Percentiles rank a stretch among this genome's conserved stretches.
phyloP scores from a whole-genome alignment of 2,113 vertebrate species.

The Gymnocephalus cernua region DNA sequence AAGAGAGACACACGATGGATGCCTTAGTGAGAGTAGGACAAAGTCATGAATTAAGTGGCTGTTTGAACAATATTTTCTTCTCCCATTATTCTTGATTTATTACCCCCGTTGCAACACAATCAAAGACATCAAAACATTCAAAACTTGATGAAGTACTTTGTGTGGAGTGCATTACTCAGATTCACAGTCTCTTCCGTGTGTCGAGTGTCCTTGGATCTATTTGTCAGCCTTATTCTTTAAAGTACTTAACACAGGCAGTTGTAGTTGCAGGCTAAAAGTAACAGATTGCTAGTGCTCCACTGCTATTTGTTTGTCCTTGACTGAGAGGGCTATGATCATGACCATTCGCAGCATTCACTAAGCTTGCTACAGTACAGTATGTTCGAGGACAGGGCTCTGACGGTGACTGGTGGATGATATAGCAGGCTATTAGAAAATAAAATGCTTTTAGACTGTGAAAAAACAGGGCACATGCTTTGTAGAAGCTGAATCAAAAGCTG shows the following conservation, averaged over 20 bases:
- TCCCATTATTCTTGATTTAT: conserved; percentile 1
- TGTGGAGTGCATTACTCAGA: conserved; percentile 10
- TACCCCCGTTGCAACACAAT: background rate
- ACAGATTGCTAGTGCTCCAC: conserved; percentile 18
- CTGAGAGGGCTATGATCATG: conserved; percentile 35
- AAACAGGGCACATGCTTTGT: background rate
- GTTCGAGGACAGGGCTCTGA: conserved; percentile 20
- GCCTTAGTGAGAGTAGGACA: background rate
- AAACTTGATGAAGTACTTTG: conserved; percentile 8
- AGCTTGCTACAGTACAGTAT: conserved; percentile 8
- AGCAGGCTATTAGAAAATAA: conserved; percentile 26
- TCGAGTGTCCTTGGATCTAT: conserved; percentile 16
- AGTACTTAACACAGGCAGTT: background rate
- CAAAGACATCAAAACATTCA: conserved; percentile 29
- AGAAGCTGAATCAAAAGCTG: conserved; percentile 1
- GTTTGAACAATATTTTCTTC: conserved; percentile 3
- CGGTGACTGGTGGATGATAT: conserved; percentile 15
- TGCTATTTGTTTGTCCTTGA: conserved; percentile 56
- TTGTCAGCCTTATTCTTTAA: conserved; percentile 16
- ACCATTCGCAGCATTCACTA: background rate
- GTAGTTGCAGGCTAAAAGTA: background rate
- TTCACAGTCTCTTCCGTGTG: background rate
- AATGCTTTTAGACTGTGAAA: conserved; percentile 5
- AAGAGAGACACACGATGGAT: background rate
- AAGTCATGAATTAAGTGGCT: conserved; percentile 18